Percentiles rank a stretch among this genome's conserved stretches.
phyloP scores from a whole-genome alignment of 2,797 vertebrate genomes.

The Chiroxiphia lanceolata region DNA sequence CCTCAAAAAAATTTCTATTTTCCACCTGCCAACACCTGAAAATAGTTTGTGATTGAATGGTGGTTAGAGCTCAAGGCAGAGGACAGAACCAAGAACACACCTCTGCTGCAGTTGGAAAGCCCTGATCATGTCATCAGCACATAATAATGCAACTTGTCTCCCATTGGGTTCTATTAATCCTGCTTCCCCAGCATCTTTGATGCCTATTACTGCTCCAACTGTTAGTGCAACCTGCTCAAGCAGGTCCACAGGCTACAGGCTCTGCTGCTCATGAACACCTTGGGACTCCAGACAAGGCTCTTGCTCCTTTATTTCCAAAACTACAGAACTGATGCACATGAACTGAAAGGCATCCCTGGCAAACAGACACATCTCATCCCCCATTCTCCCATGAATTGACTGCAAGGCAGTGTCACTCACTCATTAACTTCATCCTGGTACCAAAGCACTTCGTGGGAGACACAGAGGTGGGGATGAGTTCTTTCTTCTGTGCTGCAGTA shows the following conservation, averaged over 20 bases:
- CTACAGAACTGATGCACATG: not conserved
- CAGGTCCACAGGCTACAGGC: not conserved
- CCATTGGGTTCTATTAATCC: conserved; percentile 31
- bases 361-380: not conserved
- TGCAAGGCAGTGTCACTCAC: not conserved
- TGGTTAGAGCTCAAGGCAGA: not conserved
- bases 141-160: not conserved
- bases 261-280: not conserved
- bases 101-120: not conserved
- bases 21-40: not conserved
- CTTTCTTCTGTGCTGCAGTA: not conserved
- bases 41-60: not conserved
- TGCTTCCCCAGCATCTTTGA: not conserved
- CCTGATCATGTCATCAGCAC: not conserved
- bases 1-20: not conserved
- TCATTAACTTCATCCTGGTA: conserved; percentile 17
- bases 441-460: not conserved
- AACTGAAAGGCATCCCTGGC: not conserved
- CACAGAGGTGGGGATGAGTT: not conserved
- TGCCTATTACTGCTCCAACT: not conserved
- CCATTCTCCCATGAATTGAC: not conserved
- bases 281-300: not conserved
- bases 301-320: not conserved
- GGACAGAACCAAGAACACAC: not conserved
- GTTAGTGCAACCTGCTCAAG: not conserved